Percentiles rank a stretch among this genome's conserved stretches.
These are phyloP conservation scores for Tauraco erythrolophus DNA, from an alignment of 2,113 vertebrate species.

Conservation along the genomic window DNA sequence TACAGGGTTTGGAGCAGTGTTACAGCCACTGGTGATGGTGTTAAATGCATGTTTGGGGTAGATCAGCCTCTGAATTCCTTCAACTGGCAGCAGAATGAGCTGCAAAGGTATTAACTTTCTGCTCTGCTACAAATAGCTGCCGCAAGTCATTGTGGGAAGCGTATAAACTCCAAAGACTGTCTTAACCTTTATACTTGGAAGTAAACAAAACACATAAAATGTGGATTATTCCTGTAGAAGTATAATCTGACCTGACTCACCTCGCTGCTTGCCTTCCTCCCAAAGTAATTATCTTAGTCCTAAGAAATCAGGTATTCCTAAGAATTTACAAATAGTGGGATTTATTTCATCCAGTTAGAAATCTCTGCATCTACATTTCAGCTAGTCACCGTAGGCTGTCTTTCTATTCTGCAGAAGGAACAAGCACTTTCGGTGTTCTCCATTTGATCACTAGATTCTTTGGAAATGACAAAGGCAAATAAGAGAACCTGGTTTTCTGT, in stretches of 20 bases:
- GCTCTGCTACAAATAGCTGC: not conserved
- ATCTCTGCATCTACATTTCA: no score
- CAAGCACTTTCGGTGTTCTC: no score
- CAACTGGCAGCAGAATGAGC: not conserved
- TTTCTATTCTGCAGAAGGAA: no score
- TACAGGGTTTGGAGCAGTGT: not conserved
- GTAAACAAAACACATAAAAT: not conserved
- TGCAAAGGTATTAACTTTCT: not conserved
- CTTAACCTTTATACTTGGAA: not conserved
- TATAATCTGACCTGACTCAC: not conserved
- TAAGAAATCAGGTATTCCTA: not conserved
- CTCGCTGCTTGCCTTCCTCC: not conserved
- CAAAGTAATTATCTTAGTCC: not conserved
- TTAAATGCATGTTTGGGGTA: not conserved
- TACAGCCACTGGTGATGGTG: not conserved
- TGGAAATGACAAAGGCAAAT: no score
- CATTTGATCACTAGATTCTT: no score
- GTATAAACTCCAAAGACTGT: not conserved
- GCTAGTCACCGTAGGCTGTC: no score
- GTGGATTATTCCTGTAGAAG: not conserved
- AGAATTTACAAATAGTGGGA: not conserved
- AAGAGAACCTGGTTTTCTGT: no score
- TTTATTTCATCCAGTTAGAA: no score
- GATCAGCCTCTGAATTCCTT: not conserved
- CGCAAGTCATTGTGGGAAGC: not conserved